Evolutionary conservation across 2,888 invertebrate species (phyloP).

Genomic region (Ceriagrion tenellum): DNA sequence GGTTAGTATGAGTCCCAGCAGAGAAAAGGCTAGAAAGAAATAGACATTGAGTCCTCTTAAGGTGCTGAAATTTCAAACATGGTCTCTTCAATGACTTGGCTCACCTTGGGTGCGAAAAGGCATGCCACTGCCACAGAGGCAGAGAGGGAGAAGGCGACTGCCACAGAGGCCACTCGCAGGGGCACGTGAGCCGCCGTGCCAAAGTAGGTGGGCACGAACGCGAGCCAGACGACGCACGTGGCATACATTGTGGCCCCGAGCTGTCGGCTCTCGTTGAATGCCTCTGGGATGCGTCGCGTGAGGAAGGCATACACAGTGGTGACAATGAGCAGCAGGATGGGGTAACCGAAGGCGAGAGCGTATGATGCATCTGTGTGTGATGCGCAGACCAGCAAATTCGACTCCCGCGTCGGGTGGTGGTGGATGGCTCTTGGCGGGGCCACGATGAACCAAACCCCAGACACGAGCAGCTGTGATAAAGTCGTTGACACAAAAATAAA

Average conservation of each 20-base stretch:
- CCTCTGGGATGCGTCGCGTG: slow-evolving; percentile 98
- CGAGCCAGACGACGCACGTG: slow-evolving; percentile 98
- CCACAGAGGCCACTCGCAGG: slow-evolving; percentile 95
- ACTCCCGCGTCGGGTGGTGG: slow-evolving; percentile 94
- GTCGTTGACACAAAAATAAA: neutral
- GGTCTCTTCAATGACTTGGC: slow-evolving; percentile 71
- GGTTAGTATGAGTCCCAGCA: no score
- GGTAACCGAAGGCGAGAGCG: slow-evolving; percentile 96
- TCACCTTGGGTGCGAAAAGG: slow-evolving; percentile 95
- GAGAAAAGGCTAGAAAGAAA: no score
- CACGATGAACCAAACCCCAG: slow-evolving; percentile 94
- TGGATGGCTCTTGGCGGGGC: slow-evolving; percentile 93
- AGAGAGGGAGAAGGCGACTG: slow-evolving; percentile 95
- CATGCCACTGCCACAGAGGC: slow-evolving; percentile 96
- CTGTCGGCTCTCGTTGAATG: slow-evolving; percentile 98
- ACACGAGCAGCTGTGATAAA: slow-evolving; percentile 86
- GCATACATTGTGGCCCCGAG: slow-evolving; percentile 99
- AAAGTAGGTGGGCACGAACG: slow-evolving; percentile 98
- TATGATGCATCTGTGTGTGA: slow-evolving; percentile 95
- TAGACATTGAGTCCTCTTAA: no score
- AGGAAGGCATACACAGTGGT: slow-evolving; percentile 98
- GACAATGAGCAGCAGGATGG: slow-evolving; percentile 92
- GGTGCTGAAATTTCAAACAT: no score
- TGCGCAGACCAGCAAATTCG: slow-evolving; percentile 95
- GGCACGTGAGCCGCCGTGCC: slow-evolving; percentile 96